These are phyloP conservation scores for Agrotis clavis DNA, from an alignment of 2,888 invertebrate genomes.

Conservation along the genomic window DNA sequence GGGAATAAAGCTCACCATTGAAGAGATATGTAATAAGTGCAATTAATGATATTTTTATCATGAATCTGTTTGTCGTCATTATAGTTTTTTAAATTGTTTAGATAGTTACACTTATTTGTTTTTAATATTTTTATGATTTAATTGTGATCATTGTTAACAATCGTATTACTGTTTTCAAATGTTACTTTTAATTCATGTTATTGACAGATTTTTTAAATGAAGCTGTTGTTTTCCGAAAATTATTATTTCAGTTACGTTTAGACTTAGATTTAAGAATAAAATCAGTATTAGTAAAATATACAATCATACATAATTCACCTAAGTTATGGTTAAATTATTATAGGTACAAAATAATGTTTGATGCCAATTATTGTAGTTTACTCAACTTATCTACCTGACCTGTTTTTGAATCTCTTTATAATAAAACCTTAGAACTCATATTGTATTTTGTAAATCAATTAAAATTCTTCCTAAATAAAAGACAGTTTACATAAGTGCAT, in stretches of 20 bases:
- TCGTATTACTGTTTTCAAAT: slow-evolving; percentile 13
- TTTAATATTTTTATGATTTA: slow-evolving; percentile 15
- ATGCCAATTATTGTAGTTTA: slow-evolving; percentile 74
- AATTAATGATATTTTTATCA: slow-evolving; percentile 12
- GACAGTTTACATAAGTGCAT: slow-evolving; percentile 53
- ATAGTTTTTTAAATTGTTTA: slow-evolving; percentile 9
- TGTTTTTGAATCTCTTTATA: slow-evolving; percentile 72
- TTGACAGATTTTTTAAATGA: slow-evolving; percentile 8
- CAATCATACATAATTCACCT: slow-evolving; percentile 38
- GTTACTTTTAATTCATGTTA: slow-evolving; percentile 2
- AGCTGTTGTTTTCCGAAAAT: slow-evolving; percentile 2
- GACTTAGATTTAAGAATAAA: background rate
- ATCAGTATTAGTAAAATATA: slow-evolving; percentile 23
- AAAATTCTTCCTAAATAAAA: slow-evolving; percentile 44
- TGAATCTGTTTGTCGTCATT: slow-evolving; percentile 31
- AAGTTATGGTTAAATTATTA: slow-evolving; percentile 21
- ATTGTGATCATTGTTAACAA: slow-evolving; percentile 4
- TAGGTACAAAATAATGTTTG: slow-evolving; percentile 65
- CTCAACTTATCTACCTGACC: slow-evolving; percentile 69
- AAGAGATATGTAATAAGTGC: background rate
- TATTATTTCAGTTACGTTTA: slow-evolving; percentile 10
- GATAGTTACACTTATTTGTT: background rate
- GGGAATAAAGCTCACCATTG: background rate
- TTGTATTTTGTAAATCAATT: slow-evolving; percentile 53
- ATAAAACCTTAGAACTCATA: slow-evolving; percentile 64